A percentile compares a stretch with the other conserved stretches of the same genome.
Conservation (phyloP, 2,113 vertebrate genomes). For the Pseudopipra pipra region DNA sequence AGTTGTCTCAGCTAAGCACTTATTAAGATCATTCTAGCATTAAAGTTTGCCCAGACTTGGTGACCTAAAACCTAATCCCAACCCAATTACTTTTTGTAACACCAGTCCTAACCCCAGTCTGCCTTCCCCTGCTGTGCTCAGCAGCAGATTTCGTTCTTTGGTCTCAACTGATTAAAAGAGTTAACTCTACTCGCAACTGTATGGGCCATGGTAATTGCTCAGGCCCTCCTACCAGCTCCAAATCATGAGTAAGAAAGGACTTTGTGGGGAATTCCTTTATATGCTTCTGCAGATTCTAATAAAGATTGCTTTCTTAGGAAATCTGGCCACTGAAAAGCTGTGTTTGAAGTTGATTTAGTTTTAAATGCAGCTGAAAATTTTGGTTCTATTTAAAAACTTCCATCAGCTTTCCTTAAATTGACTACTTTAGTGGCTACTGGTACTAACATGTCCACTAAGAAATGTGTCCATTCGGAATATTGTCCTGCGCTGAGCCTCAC, state of each 20-base stretch:
- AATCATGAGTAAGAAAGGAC: neutral
- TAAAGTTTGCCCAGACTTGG: slow-evolving; percentile 3
- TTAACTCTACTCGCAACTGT: neutral
- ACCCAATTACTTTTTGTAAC: slow-evolving; percentile 30
- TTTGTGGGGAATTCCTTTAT: neutral
- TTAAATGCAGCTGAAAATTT: neutral
- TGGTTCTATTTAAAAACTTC: neutral
- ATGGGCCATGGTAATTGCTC: neutral
- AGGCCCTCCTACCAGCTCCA: neutral
- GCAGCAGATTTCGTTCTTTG: neutral
- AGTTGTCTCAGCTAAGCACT: neutral
- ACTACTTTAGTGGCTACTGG: neutral
- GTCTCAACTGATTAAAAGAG: neutral
- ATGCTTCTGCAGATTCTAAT: neutral
- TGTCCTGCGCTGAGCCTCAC: neutral
- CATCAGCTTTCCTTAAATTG: neutral
- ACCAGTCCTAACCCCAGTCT: neutral
- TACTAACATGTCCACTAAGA: neutral
- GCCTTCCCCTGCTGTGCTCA: slow-evolving; percentile 28
- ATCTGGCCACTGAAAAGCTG: neutral
- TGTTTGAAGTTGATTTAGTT: neutral
- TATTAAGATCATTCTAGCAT: slow-evolving; percentile 24
- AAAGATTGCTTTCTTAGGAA: neutral
- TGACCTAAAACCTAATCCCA: slow-evolving; percentile 46
- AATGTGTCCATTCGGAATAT: neutral